Conservation (phyloP, 1,140 invertebrate genomes). For the Drosophila melanica region DNA sequence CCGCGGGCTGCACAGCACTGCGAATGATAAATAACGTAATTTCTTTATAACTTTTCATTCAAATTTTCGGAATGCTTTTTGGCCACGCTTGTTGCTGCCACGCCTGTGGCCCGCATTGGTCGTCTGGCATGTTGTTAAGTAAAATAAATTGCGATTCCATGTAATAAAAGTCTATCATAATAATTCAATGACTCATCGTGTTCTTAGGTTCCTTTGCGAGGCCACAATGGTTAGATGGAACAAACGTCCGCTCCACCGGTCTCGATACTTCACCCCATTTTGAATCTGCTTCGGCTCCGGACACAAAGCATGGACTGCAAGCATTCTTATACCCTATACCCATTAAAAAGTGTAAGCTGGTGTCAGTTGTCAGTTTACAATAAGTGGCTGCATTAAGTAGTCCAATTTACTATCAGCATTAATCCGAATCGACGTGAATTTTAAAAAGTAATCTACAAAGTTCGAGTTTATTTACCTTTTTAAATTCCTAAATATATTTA, state of each 20-base stretch:
- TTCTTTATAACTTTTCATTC: slow-evolving; percentile 80
- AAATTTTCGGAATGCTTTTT: slow-evolving; percentile 68
- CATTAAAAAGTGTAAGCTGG: too few relatives aligned
- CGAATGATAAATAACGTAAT: slow-evolving; percentile 81
- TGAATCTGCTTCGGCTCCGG: slow-evolving; percentile 12
- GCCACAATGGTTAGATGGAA: slow-evolving; percentile 25
- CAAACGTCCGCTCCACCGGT: slow-evolving; percentile 7
- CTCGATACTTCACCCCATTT: neutral
- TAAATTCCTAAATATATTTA: neutral
- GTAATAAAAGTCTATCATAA: slow-evolving; percentile 83
- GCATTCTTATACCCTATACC: neutral
- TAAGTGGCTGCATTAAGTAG: too few relatives aligned
- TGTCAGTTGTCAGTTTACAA: too few relatives aligned
- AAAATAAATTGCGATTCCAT: slow-evolving; percentile 81
- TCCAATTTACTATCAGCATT: too few relatives aligned
- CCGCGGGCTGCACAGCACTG: slow-evolving; percentile 46
- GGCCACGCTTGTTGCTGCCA: slow-evolving; percentile 53
- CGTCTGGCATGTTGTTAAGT: slow-evolving; percentile 68
- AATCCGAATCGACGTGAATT: too few relatives aligned
- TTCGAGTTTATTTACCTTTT: too few relatives aligned
- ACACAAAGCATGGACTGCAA: neutral
- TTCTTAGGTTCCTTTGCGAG: slow-evolving; percentile 26
- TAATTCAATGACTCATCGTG: slow-evolving; percentile 77
- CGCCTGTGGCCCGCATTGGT: slow-evolving; percentile 1
- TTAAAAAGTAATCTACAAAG: too few relatives aligned